A percentile compares a stretch with the other conserved stretches of the same genome.
Conservation (phyloP, 2,797 vertebrate species). For the Sebastes taczanowskii region DNA sequence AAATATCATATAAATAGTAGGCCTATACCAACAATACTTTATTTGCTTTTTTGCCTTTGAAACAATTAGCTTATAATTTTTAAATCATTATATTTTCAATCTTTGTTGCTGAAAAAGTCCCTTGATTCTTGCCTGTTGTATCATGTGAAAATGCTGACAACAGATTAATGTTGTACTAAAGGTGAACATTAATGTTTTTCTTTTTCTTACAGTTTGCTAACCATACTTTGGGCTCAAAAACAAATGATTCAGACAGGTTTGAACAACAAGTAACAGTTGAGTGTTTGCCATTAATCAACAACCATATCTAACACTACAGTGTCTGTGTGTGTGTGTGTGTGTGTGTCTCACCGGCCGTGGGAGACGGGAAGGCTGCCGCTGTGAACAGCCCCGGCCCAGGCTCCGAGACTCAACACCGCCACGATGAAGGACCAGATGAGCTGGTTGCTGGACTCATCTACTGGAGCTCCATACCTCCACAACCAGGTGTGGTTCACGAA, state of each 20-base stretch:
- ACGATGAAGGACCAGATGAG: slow-evolving; percentile 84
- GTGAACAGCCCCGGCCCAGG: slow-evolving; percentile 74
- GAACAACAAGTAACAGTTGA: not conserved
- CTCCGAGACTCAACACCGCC: slow-evolving; percentile 79
- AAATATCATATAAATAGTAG: not conserved
- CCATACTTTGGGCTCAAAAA: not conserved
- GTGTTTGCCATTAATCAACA: not conserved
- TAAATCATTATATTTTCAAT: not conserved
- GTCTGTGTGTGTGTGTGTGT: not conserved
- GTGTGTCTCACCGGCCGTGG: slow-evolving; percentile 79
- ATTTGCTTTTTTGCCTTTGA: not conserved
- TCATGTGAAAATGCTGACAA: not conserved
- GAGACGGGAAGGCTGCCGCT: slow-evolving; percentile 79
- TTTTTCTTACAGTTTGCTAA: not conserved
- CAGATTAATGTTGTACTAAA: not conserved
- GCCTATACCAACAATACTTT: not conserved
- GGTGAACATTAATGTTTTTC: not conserved
- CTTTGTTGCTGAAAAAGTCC: not conserved
- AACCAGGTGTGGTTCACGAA: slow-evolving; percentile 83
- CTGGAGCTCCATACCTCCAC: slow-evolving; percentile 64
- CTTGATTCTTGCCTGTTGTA: not conserved
- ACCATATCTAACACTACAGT: not conserved
- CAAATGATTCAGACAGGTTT: not conserved
- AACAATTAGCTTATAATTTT: not conserved
- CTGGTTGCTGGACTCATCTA: slow-evolving; percentile 67